Base-by-base conservation (phyloP, 2,888 invertebrate species). In the Ormyrus thymus region DNA sequence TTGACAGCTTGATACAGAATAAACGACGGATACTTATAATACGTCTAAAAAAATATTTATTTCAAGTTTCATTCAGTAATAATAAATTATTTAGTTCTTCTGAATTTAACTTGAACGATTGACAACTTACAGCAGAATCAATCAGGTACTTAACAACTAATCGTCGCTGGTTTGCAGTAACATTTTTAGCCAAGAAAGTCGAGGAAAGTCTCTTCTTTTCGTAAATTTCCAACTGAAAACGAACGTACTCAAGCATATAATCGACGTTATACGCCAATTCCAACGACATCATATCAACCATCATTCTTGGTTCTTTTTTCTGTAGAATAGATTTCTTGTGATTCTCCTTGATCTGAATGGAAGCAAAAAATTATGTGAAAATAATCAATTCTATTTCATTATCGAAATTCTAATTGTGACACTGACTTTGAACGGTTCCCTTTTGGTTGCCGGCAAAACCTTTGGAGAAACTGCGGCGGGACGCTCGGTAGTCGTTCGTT, bases 1-100 rank as follows among this genome's bases (percentile, higher is more conserved):
- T 84, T 88, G 0, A 86, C 83, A 4, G 86, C 81, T 77, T 87
- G 87, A 70, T 87, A 86, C 13, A 85, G 68, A 7, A 86, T 65
- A n/a, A 81, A 81, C 0, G 86, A 84, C 0, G 86, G 81, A 53
- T 85, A 84, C 5, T 79, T 74, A 15, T 81, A 82, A 46, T 85
- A 85, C 50, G 76, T 69, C 88, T 88, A 69, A 51, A 73, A 81
- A 75, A 6, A 48, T 50, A 65, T 50, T 7, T 46, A n/a, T n/a
- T n/a, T n/a, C n/a, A n/a, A n/a, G 10, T 66, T 9, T 10, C 10
- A 53, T 64, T 64, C n/a, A 11, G 0, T 29, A 3, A n/a, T 15
- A 55, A 55, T 51, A 74, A 29, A 68, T 53, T 48, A 11, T 58
- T 61, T 10, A 5, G 29, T 50, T n/a, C n/a, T 29, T 45, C 10